Evolutionary conservation across 92 coral and sea anemone species (phyloP).

Genomic region (Zoanthus sansibaricus): DNA sequence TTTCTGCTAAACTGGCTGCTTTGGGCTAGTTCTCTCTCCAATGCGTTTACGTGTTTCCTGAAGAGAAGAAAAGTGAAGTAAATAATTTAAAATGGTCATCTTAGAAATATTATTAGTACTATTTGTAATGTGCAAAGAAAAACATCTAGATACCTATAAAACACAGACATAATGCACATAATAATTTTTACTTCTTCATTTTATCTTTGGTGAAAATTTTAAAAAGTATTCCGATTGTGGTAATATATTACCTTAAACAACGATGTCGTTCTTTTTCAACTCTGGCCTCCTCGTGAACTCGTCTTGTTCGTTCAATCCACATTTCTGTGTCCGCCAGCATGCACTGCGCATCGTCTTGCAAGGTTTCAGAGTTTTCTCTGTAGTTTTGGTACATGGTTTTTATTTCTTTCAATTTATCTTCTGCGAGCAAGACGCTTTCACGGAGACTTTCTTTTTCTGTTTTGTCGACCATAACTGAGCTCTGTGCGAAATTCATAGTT

Average conservation of each 20-base stretch:
- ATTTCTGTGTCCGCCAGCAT: slow-evolving; percentile 1
- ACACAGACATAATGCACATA: no score
- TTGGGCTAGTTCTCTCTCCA: slow-evolving; percentile 1
- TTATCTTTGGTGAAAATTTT: no score
- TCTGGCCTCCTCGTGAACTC: neutral
- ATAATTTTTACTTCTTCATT: no score
- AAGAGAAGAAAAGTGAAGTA: neutral
- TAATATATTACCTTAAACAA: slow-evolving; percentile 3
- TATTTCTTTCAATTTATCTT: slow-evolving; percentile 8
- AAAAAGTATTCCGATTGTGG: no score
- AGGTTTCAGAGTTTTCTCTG: neutral
- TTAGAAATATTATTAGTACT: neutral
- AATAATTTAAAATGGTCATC: no score
- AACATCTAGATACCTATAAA: no score
- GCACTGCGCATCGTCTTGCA: neutral
- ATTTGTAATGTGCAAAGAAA: no score
- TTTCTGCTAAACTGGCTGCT: neutral
- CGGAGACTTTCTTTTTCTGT: neutral
- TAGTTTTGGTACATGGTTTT: neutral
- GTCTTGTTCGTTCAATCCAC: neutral
- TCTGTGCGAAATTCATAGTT: neutral
- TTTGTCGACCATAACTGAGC: neutral
- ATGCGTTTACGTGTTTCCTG: neutral
- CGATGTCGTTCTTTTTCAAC: neutral
- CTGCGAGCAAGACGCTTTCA: neutral